These are phyloP conservation scores for Aporophyla lueneburgensis DNA, from an alignment of 2,888 invertebrate species.

Conservation along the genomic window DNA sequence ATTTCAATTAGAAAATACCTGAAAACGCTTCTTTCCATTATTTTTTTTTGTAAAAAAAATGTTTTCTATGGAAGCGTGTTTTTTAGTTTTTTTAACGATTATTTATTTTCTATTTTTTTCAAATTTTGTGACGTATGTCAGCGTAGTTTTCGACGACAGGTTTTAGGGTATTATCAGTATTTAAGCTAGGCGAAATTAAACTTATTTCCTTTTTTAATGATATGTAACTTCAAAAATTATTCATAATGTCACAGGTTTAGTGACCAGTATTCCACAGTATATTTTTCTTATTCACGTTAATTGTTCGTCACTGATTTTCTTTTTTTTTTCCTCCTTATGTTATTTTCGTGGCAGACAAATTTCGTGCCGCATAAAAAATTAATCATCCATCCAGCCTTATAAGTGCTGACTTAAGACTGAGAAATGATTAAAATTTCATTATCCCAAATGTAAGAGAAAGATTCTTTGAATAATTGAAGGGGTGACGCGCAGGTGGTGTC, in stretches of 20 bases:
- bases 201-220: background rate
- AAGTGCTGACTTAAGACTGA: conserved; percentile 76
- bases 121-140: too few relatives aligned
- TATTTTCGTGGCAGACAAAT: conserved; percentile 16
- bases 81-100: too few relatives aligned
- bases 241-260: background rate
- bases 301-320: background rate
- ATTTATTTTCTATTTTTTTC: too few relatives aligned
- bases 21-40: too few relatives aligned
- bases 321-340: background rate
- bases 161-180: too few relatives aligned
- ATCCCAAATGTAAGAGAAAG: conserved; percentile 84
- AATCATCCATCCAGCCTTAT: conserved; percentile 69
- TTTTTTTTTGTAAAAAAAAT: too few relatives aligned
- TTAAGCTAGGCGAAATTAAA: background rate
- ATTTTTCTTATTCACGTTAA: background rate
- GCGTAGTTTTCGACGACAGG: too few relatives aligned
- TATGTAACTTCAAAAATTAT: background rate
- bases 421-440: conserved; percentile 86
- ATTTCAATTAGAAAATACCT: too few relatives aligned
- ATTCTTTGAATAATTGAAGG: conserved; percentile 84
- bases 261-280: background rate
- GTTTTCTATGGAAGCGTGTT: too few relatives aligned
- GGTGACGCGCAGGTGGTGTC: conserved; percentile 74
- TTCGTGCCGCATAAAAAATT: conserved; percentile 66